Conservation (phyloP, 1,140 invertebrate genomes). For the Polyergus mexicanus region DNA sequence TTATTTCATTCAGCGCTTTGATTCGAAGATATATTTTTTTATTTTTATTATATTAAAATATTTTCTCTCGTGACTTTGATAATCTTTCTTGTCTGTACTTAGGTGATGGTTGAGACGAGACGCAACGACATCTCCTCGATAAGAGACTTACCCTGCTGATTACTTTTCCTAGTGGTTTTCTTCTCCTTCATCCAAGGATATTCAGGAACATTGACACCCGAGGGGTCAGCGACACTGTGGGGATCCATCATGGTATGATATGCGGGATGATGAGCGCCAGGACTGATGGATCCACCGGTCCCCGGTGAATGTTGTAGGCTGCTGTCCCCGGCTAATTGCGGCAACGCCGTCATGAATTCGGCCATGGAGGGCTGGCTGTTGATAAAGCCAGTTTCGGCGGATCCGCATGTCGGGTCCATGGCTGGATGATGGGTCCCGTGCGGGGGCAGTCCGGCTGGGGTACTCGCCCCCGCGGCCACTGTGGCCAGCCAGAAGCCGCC, state of each 20-base stretch:
- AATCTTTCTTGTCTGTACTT: background rate
- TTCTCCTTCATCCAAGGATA: slow-evolving; percentile 99
- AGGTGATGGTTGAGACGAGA: background rate
- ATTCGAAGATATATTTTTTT: background rate
- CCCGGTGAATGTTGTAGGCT: slow-evolving; percentile 87
- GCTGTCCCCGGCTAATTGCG: slow-evolving; percentile 89
- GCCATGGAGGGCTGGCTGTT: slow-evolving; percentile 97
- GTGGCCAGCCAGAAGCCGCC: slow-evolving; percentile 88
- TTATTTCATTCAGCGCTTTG: background rate
- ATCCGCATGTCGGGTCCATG: slow-evolving; percentile 83
- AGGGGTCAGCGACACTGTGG: slow-evolving; percentile 88
- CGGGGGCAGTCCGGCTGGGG: slow-evolving; percentile 84
- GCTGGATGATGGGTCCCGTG: slow-evolving; percentile 83
- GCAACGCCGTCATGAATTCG: slow-evolving; percentile 95
- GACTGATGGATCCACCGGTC: slow-evolving; percentile 88
- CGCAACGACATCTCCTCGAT: background rate
- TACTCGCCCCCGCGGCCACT: slow-evolving; percentile 86
- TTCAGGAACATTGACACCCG: slow-evolving; percentile 94
- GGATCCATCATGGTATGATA: slow-evolving; percentile 86
- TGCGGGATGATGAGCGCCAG: slow-evolving; percentile 86
- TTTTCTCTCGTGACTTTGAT: background rate
- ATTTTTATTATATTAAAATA: background rate
- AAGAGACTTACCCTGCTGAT: slow-evolving; percentile 92
- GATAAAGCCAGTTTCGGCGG: slow-evolving; percentile 95
- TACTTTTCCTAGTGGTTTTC: slow-evolving; percentile 95